Conservation (phyloP, 2,797 vertebrate species). For the Champsocephalus gunnari region DNA sequence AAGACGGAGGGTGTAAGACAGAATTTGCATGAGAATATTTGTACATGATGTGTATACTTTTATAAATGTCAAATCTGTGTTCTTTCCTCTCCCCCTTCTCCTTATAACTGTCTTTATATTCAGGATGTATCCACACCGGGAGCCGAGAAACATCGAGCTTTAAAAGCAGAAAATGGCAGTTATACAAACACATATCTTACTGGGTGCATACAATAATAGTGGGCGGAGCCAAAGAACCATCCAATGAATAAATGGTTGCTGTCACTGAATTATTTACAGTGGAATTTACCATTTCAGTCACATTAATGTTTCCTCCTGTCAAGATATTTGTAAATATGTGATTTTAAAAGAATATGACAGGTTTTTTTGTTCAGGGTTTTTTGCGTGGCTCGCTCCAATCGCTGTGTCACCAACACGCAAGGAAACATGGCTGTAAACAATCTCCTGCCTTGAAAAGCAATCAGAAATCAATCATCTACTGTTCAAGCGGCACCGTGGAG, state of each 20-base stretch:
- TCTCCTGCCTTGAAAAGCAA: neutral
- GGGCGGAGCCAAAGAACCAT: conserved; percentile 11
- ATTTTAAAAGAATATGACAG: neutral
- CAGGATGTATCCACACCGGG: neutral
- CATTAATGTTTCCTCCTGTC: conserved; percentile 32
- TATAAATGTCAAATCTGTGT: neutral
- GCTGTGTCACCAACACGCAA: neutral
- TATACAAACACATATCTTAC: conserved; percentile 23
- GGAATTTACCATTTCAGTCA: conserved; percentile 57
- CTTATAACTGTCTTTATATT: neutral
- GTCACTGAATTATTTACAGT: conserved; percentile 59
- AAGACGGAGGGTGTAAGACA: neutral
- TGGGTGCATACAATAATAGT: conserved; percentile 12
- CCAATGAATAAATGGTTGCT: conserved; percentile 37
- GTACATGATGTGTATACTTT: neutral
- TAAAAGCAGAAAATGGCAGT: neutral
- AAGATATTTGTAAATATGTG: conserved; percentile 6
- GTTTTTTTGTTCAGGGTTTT: neutral
- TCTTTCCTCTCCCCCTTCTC: no score
- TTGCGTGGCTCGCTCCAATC: neutral
- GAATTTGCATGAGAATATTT: conserved; percentile 2
- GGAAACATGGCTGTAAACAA: neutral
- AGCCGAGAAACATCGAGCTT: neutral
- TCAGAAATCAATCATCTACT: neutral
- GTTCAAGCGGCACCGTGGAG: neutral